phyloP scores from a whole-genome alignment of 2,888 invertebrate genomes.

The Cetonia aurata region DNA sequence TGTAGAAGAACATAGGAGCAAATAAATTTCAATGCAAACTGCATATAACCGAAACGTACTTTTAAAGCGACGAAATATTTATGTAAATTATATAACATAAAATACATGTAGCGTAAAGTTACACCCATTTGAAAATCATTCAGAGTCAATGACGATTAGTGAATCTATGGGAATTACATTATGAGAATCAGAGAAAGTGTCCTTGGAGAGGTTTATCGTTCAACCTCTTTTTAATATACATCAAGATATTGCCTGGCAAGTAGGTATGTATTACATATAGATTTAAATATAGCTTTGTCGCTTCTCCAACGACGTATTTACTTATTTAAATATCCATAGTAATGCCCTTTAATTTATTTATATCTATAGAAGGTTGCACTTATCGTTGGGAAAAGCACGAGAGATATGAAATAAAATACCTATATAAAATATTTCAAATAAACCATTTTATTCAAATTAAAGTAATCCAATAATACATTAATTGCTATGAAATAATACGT shows the following conservation, averaged over 20 bases:
- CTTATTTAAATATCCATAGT: no score
- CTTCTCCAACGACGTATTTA: neutral
- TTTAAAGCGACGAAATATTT: conserved; percentile 4
- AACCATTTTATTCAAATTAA: no score
- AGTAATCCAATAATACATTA: no score
- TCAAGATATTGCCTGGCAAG: neutral
- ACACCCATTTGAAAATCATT: neutral
- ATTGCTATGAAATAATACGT: no score
- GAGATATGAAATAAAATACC: no score
- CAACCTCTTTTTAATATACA: conserved; percentile 19
- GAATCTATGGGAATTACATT: neutral
- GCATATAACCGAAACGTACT: neutral
- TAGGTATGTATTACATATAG: conserved; percentile 4
- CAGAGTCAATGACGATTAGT: conserved; percentile 1
- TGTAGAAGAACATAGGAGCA: neutral
- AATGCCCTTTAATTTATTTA: no score
- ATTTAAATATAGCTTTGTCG: conserved; percentile 2
- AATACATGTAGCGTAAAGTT: neutral
- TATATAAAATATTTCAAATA: no score
- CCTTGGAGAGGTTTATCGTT: conserved; percentile 7
- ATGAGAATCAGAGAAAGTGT: conserved; percentile 18
- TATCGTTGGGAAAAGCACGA: no score
- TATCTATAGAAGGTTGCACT: no score
- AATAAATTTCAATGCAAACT: neutral
- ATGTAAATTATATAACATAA: neutral